Conservation (phyloP, 1,140 invertebrate species). For the Neoseiulus cucumeris region DNA sequence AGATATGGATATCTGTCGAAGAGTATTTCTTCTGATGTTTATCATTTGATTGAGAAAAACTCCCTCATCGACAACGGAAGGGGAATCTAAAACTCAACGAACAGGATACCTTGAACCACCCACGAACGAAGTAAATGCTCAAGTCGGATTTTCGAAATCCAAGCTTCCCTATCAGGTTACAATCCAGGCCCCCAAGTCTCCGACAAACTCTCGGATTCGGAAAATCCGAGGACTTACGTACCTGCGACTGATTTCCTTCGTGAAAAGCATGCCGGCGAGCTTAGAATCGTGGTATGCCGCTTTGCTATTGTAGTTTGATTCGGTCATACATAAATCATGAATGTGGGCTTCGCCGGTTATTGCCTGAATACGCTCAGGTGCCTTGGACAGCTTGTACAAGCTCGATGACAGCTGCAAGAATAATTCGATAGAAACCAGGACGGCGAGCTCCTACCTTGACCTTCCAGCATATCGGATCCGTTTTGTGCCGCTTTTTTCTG, state of each 20-base stretch:
- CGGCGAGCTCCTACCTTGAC: no score
- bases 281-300: not conserved
- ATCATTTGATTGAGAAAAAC: not conserved
- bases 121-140: no score
- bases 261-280: constrained; percentile 1
- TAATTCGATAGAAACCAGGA: not conserved
- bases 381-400: not conserved
- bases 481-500: no score
- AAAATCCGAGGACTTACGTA: not conserved
- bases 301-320: not conserved
- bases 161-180: no score
- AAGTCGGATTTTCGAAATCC: no score
- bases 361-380: not conserved
- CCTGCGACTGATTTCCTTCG: not conserved
- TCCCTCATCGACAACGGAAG: not conserved
- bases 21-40: not conserved
- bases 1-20: not conserved
- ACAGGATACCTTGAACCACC: no score
- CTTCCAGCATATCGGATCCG: no score
- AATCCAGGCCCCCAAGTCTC: no score
- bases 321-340: not conserved
- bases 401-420: not conserved
- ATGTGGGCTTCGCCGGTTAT: not conserved
- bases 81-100: no score
- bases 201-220: no score